Base-by-base conservation (phyloP, 2,888 invertebrate genomes). In the Opisthograptis luteolata region DNA sequence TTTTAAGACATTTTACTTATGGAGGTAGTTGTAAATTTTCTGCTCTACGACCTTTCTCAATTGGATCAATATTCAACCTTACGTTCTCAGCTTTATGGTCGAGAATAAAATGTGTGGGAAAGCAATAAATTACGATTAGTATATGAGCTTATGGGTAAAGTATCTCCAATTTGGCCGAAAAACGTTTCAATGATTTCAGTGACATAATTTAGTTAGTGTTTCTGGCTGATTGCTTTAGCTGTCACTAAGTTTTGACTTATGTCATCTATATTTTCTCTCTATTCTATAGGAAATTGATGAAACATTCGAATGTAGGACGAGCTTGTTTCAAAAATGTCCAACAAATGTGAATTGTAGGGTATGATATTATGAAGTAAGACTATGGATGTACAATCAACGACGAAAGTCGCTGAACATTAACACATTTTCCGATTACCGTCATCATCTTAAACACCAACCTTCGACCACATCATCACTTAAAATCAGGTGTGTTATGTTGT, bases 11-110 rank as follows among this genome's bases (percentile, higher is more conserved):
- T 79, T 78, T 77, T 76, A 81, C 83, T 82, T 81, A 81, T 80
- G 81, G 69, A 63, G 77, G 74, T 77, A 79, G 79, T 76, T 80
- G 77, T 82, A 84, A 81, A 84, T 84, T 81, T 77, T 61, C 67
- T 73, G 62, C 68, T 73, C 66, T 59, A 68, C 66, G 64, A 63
- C 63, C 48, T 46, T 28, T 15, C n/a, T 32, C 2, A 0, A 2
- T 0, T 1, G 20, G 30, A 2, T 3, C 8, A 1, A 66, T 37
- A 46, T 13, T 58, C 9, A 40, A 60, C 66, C 22, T 40, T 67
- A 60, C 22, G 0, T 0, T 0, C 1, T 0, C 1, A 0, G 2
- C 0, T 0, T 17, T 58, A 60, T 25, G 41, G 62, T 55, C 25
- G 19, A 37, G 31, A 57, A 45, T 66, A 1, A 2, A 1, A 12